Base-by-base conservation (phyloP, 2,797 vertebrate genomes). In the Myripristis murdjan region DNA sequence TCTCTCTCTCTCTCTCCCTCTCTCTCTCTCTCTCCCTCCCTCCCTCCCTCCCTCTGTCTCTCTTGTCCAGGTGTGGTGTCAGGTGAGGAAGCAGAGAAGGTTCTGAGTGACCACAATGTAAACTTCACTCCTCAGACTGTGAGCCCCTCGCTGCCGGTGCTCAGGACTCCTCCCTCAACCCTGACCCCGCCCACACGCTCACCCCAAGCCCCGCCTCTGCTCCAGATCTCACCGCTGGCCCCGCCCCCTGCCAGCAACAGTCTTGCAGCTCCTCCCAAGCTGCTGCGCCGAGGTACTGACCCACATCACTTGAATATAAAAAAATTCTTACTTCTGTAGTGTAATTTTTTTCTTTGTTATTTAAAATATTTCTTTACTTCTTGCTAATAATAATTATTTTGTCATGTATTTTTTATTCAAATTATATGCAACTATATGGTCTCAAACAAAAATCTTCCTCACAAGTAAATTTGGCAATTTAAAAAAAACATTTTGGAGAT, bases 11-110 rank as follows among this genome's bases (percentile, higher is more conserved):
- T 14, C 18, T 49, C 47, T 22, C 6, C 11, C n/a, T 22, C n/a
- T 7, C 18, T n/a, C 7, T 48, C 46, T 22, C 18, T 22, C 14
- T 51, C 10, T 5, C 8, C 11, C 48, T 18, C 16, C 23, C 16
- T 24, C 22, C 22, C 1, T 23, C 18, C 26, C 20, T 43, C 24
- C 0, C 4, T 6, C 31, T 55, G 0, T 26, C 7, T 66, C 10
- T 79, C 14, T 70, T 6, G 0, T 68, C 9, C 80, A 92, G 91
- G 75, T 64, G 85, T 89, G 31, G 73, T 90, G 35, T 92, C 83
- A 4, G 89, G 88, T 35, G 83, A 81, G 75, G 87, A 88, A 15
- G 89, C 83, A 52, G 51, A 89, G 60, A 88, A 70, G 69, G 86
- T 89, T 26, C 37, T 90, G 18, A 90, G 33, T 0, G 43, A 79